phyloP scores from a whole-genome alignment of 2,888 invertebrate genomes.

The Hirtodrosophila trivittata region DNA sequence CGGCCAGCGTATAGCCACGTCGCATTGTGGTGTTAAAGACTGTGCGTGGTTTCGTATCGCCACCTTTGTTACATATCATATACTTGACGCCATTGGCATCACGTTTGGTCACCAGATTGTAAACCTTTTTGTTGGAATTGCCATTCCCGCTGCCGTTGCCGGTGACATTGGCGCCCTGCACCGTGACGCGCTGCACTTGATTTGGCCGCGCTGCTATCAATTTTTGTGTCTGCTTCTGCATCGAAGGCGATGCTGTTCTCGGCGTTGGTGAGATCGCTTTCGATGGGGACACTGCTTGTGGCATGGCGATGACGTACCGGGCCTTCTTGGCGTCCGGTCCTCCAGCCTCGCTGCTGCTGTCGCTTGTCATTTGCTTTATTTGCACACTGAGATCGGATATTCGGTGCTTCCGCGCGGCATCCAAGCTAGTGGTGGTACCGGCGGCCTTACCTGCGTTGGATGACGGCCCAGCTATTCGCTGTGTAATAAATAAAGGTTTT shows the following conservation, averaged over 20 bases:
- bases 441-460: conserved; percentile 13
- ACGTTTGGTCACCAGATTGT: conserved; percentile 56
- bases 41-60: conserved; percentile 45
- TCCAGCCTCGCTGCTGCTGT: conserved; percentile 37
- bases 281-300: conserved; percentile 36
- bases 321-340: conserved; percentile 67
- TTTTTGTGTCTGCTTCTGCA: conserved; percentile 36
- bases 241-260: conserved; percentile 25
- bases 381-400: conserved; percentile 79
- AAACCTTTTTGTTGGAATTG: conserved; percentile 36
- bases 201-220: conserved; percentile 14
- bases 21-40: conserved; percentile 56
- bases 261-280: not conserved
- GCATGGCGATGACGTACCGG: conserved; percentile 74
- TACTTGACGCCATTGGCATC: conserved; percentile 59
- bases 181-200: conserved; percentile 44
- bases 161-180: conserved; percentile 33
- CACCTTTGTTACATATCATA: conserved; percentile 58
- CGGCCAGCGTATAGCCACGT: conserved; percentile 69
- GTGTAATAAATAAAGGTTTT: not conserved
- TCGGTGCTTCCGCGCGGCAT: conserved; percentile 68
- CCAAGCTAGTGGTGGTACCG: conserved; percentile 26
- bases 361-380: conserved; percentile 63
- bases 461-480: conserved; percentile 13
- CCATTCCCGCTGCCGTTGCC: conserved; percentile 8